Evolutionary conservation across 2,888 invertebrate genomes (phyloP).

Genomic region (Ellobium chinense): DNA sequence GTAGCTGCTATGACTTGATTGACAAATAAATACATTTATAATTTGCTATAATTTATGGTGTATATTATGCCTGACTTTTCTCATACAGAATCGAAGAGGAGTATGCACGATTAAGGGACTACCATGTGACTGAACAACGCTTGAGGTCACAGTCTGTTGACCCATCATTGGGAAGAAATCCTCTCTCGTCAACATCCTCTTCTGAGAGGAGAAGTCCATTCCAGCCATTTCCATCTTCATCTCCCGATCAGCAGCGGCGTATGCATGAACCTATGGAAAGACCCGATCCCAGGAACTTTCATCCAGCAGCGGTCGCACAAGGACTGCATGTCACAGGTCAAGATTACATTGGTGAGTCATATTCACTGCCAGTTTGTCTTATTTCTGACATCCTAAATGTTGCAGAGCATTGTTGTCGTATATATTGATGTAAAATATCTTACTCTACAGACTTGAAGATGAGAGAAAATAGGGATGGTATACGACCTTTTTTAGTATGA

Average conservation of each 20-base stretch:
- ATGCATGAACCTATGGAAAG: constrained; percentile 1
- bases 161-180: constrained; percentile 34
- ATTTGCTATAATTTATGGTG: background rate
- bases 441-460: too few relatives aligned
- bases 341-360: constrained; percentile 23
- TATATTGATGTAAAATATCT: too few relatives aligned
- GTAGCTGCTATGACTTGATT: background rate
- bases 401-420: too few relatives aligned
- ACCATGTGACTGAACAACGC: constrained; percentile 53
- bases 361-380: too few relatives aligned
- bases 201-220: constrained; percentile 29
- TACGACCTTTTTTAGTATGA: too few relatives aligned
- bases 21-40: background rate
- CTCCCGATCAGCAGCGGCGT: background rate
- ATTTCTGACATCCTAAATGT: too few relatives aligned
- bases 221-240: constrained; percentile 16
- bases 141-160: constrained; percentile 50
- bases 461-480: too few relatives aligned
- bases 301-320: constrained; percentile 17
- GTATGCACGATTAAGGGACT: constrained; percentile 78
- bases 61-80: background rate
- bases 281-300: constrained; percentile 33
- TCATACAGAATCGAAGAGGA: constrained; percentile 79
- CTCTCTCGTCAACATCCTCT: background rate
- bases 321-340: background rate